These are phyloP conservation scores for Oenanthe melanoleuca DNA, from an alignment of 2,113 vertebrate genomes.

Conservation along the genomic window DNA sequence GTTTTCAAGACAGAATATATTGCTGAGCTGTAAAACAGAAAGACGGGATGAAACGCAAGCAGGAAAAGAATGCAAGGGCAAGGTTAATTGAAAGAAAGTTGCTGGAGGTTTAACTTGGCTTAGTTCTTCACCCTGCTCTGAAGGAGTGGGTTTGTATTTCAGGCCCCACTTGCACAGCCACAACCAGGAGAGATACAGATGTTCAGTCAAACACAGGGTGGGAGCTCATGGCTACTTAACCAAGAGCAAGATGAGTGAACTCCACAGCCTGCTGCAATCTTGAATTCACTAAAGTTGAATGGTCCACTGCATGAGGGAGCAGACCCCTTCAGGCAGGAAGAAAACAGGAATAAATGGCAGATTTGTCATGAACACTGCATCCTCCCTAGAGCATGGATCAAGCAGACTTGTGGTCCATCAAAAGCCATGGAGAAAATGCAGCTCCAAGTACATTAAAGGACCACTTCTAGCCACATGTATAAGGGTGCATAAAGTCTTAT, in stretches of 20 bases:
- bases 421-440: constrained; percentile 25
- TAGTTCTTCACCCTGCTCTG: background rate
- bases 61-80: background rate
- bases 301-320: background rate
- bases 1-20: constrained; percentile 66
- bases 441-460: background rate
- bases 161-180: background rate
- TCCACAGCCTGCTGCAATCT: background rate
- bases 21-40: constrained; percentile 64
- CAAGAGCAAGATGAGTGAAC: background rate
- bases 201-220: background rate
- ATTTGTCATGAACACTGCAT: background rate
- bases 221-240: background rate
- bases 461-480: background rate
- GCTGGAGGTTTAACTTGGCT: background rate
- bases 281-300: background rate
- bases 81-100: constrained; percentile 31
- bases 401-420: background rate
- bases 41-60: constrained; percentile 34
- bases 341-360: background rate
- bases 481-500: constrained; percentile 4
- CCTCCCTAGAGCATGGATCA: background rate
- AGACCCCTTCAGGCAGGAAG: constrained; percentile 9
- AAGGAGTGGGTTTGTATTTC: background rate
- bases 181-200: background rate